Evolutionary conservation across 2,797 vertebrate genomes (phyloP), one percentile per base, ranked within the genome.

Genomic region (Lemur catta): DNA sequence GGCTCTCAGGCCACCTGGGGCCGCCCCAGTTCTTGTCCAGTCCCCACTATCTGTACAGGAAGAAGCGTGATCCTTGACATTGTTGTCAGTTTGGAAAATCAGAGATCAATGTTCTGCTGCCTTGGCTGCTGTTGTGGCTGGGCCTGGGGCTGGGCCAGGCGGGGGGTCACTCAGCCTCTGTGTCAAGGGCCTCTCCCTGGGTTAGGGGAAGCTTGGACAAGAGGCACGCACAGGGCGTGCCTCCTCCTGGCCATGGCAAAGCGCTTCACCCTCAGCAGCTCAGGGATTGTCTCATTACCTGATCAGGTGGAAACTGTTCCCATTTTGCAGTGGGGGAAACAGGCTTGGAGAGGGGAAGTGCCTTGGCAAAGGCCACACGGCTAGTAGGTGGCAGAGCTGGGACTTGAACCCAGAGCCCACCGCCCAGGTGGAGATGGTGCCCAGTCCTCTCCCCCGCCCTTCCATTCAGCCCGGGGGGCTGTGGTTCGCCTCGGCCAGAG

Each of bases 81-180:
- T 94, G 95, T 97, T 94, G 95, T 97, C 95, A 43, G 55, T 90
- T 72, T 84, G 94, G 95, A 92, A 82, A 89, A 95, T 94, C 97
- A 87, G 91, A 94, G 85, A 95, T 96, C 71, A 94, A 15, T 0
- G 5, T 55, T 67, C 74, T 95, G 92, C 86, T 17, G 65, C 78
- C 61, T 41, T 61, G 81, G 75, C 57, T 30, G 84, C 88, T 52
- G 81, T 15, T 2, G n/a, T 48, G n/a, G 28, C 76, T 1, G 20
- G 75, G 57, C 41, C 38, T 9, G 48, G 81, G 82, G 80, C 33
- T 15, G 57, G n/a, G 92, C 35, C 6, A 4, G 22, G 52, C 46
- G 2, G 38, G 38, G 28, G n/a, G 35, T 33, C 38, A 18, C 69
- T 38, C 4, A 0, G 48, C 78, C n/a, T 65, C 38, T 67, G 13